These are phyloP conservation scores for Halichoerus grypus DNA, from an alignment of 2,113 vertebrate genomes.

Conservation along the genomic window DNA sequence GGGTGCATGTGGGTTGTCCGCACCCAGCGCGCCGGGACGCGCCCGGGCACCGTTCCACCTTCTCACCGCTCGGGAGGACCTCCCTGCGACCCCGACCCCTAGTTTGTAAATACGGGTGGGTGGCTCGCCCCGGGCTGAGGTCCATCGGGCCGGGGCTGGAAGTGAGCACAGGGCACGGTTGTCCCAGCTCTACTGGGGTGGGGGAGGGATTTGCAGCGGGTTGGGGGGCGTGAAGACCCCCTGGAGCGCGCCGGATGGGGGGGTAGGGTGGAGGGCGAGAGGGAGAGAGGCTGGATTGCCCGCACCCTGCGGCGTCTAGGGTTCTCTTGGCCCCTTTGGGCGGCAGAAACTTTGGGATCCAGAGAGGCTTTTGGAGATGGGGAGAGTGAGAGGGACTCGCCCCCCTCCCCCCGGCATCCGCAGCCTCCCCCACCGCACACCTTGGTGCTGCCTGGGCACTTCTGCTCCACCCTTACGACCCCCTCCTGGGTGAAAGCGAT, in stretches of 20 bases:
- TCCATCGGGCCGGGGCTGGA: not conserved
- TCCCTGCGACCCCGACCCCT: not conserved
- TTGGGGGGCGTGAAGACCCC: not conserved
- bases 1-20: conserved; percentile 47
- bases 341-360: conserved; percentile 53
- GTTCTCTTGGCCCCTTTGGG: not conserved
- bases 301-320: not conserved
- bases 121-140: not conserved
- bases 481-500: not conserved
- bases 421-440: not conserved
- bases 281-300: not conserved
- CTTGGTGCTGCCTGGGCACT: no score
- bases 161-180: accelerated
- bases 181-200: accelerated
- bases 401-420: accelerated
- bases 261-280: not conserved
- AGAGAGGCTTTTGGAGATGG: not conserved
- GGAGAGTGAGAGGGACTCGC: not conserved
- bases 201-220: no score
- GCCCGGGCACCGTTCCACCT: not conserved
- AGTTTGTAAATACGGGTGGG: conserved; percentile 31
- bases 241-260: accelerated
- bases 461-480: not conserved
- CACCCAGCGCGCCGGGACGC: not conserved
- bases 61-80: not conserved